Conservation (phyloP, 1,140 invertebrate species). For the Drosophila burlai region DNA sequence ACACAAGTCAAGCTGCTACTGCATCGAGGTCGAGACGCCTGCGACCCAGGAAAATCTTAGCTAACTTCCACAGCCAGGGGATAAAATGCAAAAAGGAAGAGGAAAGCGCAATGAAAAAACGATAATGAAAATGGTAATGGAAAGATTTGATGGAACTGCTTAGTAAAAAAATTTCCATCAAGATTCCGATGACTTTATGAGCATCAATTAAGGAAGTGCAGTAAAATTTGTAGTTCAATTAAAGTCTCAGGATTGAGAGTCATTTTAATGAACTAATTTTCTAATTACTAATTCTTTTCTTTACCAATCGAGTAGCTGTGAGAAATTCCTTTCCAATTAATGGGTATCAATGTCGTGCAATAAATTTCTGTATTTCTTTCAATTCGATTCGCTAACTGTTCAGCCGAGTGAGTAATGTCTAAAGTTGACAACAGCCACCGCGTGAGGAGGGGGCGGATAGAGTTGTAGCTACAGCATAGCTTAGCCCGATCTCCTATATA, state of each 20-base stretch:
- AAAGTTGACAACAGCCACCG: conserved; percentile 39
- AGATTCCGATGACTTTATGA: conserved; percentile 16
- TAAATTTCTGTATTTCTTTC: conserved; percentile 27
- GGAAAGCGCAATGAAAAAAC: conserved; percentile 13
- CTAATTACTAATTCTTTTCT: no score
- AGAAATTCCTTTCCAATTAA: neutral
- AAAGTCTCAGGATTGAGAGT: neutral
- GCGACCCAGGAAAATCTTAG: conserved; percentile 68
- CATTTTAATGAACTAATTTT: neutral
- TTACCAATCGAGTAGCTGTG: neutral
- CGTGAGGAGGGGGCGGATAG: conserved; percentile 12
- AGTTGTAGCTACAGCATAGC: conserved; percentile 41
- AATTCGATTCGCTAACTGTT: conserved; percentile 63
- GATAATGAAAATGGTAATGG: conserved; percentile 33
- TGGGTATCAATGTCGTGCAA: conserved; percentile 40
- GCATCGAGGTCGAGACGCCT: conserved; percentile 52
- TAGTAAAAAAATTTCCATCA: conserved; percentile 22
- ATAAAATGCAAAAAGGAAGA: conserved; percentile 34
- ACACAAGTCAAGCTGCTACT: conserved; percentile 53
- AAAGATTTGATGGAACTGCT: conserved; percentile 39
- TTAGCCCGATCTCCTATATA: conserved; percentile 16
- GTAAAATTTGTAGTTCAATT: neutral
- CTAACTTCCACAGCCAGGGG: conserved; percentile 36
- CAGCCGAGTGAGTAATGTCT: conserved; percentile 68
- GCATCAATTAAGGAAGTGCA: conserved; percentile 4